phyloP scores from a whole-genome alignment of 1,140 invertebrate genomes.

The Agraylea sexmaculata region DNA sequence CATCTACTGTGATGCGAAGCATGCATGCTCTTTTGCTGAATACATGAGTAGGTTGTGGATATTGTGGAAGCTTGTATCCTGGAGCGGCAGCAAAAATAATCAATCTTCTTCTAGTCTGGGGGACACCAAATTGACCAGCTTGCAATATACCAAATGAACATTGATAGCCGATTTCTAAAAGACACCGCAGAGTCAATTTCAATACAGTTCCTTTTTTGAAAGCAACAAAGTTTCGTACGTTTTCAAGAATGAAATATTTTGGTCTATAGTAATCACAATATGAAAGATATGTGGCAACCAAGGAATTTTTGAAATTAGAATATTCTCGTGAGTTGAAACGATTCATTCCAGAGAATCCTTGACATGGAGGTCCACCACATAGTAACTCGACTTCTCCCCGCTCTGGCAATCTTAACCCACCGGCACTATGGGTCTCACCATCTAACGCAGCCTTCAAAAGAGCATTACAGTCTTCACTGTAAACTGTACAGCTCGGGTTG shows the following conservation, averaged over 20 bases:
- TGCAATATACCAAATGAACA: slow-evolving; percentile 78
- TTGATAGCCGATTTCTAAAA: slow-evolving; percentile 79
- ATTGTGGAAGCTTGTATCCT: slow-evolving; percentile 64
- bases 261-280: slow-evolving; percentile 82
- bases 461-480: slow-evolving; percentile 70
- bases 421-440: slow-evolving; percentile 31
- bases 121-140: slow-evolving; percentile 77
- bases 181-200: slow-evolving; percentile 65
- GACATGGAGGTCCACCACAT: slow-evolving; percentile 84
- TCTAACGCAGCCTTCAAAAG: slow-evolving; percentile 55
- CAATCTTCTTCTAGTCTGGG: slow-evolving; percentile 66
- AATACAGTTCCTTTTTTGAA: slow-evolving; percentile 72
- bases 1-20: slow-evolving; percentile 61
- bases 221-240: slow-evolving; percentile 75
- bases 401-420: slow-evolving; percentile 54
- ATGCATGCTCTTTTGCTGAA: slow-evolving; percentile 64
- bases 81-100: slow-evolving; percentile 78
- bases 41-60: slow-evolving; percentile 69
- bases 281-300: slow-evolving; percentile 73
- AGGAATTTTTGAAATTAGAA: slow-evolving; percentile 78
- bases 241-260: slow-evolving; percentile 75
- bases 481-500: slow-evolving; percentile 61
- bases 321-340: slow-evolving; percentile 79
- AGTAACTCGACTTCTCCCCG: slow-evolving; percentile 75
- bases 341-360: slow-evolving; percentile 87